phyloP scores from a whole-genome alignment of 2,888 invertebrate species.

The Noctua comes region DNA sequence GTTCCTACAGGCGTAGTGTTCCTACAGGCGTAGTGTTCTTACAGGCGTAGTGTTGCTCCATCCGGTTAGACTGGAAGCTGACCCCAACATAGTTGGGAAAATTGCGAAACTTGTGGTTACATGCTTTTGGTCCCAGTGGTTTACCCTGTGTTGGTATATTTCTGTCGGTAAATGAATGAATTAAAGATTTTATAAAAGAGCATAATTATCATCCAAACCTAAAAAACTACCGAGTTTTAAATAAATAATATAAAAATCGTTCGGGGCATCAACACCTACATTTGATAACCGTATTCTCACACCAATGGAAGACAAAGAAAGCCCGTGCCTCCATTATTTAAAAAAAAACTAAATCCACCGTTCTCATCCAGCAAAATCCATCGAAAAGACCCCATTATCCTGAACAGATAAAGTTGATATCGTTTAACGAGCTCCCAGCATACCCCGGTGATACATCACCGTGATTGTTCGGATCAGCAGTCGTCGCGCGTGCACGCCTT shows the following conservation, averaged over 20 bases:
- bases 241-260: background rate
- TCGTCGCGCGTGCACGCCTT: conserved; percentile 42
- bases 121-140: background rate
- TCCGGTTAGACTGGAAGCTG: background rate
- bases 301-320: background rate
- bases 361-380: conserved; percentile 21
- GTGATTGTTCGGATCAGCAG: conserved; percentile 55
- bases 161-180: background rate
- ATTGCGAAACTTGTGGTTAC: background rate
- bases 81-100: background rate
- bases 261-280: background rate
- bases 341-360: conserved; percentile 14
- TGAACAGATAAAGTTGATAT: conserved; percentile 55
- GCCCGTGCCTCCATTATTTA: background rate
- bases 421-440: conserved; percentile 51
- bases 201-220: background rate
- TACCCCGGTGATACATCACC: conserved; percentile 57
- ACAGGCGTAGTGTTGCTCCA: background rate
- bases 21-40: no score
- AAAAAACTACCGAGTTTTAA: background rate
- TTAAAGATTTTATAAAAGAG: background rate
- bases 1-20: background rate
- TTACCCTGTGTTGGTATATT: background rate
- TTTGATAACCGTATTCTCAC: background rate
- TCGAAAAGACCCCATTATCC: conserved; percentile 42